Evolutionary conservation across 2,113 vertebrate species (phyloP).

Genomic region (Ptyas mucosa): DNA sequence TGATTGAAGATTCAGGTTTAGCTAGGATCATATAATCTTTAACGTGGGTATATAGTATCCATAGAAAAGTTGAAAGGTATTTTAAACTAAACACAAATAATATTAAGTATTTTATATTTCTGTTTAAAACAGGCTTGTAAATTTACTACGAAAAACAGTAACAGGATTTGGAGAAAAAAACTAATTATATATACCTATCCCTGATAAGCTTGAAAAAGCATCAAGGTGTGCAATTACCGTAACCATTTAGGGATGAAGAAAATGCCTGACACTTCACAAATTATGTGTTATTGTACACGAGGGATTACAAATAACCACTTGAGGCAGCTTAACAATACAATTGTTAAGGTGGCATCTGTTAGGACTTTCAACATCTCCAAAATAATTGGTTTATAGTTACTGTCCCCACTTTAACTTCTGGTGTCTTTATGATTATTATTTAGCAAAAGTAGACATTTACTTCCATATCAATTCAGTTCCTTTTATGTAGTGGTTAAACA

Average conservation of each 20-base stretch:
- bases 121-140: not conserved
- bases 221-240: not conserved
- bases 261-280: constrained; percentile 3
- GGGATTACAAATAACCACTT: constrained; percentile 20
- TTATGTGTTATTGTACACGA: not conserved
- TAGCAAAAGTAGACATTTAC: constrained; percentile 15
- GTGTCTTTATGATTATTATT: not conserved
- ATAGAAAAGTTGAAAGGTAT: not conserved
- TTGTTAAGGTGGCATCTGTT: not conserved
- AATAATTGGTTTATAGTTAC: not conserved
- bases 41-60: not conserved
- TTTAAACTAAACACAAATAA: not conserved
- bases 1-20: not conserved
- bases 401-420: not conserved
- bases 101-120: not conserved
- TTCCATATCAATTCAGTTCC: constrained; percentile 6
- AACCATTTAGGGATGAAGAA: not conserved
- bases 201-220: not conserved
- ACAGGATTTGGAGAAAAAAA: not conserved
- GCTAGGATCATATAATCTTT: not conserved
- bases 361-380: not conserved
- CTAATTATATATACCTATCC: not conserved
- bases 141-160: constrained; percentile 1
- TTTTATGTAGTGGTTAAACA: constrained; percentile 27
- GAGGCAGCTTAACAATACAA: constrained; percentile 13